phyloP scores from a whole-genome alignment of 53 echinoderm and acorn worm species.

The Hippasteria phrygiana region DNA sequence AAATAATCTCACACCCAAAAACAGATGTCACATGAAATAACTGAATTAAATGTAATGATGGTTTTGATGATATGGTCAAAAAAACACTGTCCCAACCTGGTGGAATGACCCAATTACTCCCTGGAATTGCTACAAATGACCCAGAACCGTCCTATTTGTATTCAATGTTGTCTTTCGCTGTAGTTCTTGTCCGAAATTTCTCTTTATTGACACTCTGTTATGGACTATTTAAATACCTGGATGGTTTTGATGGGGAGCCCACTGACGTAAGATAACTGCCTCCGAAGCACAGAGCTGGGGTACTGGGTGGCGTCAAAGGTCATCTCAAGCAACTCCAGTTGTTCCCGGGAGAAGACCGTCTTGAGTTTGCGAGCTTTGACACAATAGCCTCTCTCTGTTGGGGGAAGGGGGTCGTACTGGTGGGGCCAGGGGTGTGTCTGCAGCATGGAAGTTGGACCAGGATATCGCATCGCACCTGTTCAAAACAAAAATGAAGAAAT shows the following conservation, averaged over 20 bases:
- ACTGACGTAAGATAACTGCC: constrained; percentile 59
- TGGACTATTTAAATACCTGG: constrained; percentile 43
- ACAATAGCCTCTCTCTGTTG: not conserved
- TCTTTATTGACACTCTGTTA: too few relatives aligned
- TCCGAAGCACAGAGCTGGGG: constrained; percentile 62
- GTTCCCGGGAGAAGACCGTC: constrained; percentile 39
- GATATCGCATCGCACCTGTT: not conserved
- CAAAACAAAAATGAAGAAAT: not conserved
- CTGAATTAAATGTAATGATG: too few relatives aligned
- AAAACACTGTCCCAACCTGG: too few relatives aligned
- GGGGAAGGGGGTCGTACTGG: not conserved
- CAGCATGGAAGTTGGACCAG: not conserved
- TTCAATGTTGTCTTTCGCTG: too few relatives aligned
- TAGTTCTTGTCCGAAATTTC: too few relatives aligned
- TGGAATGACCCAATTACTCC: too few relatives aligned
- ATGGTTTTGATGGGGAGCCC: constrained; percentile 20
- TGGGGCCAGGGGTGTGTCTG: too few relatives aligned
- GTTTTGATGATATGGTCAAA: too few relatives aligned
- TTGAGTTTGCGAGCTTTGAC: not conserved
- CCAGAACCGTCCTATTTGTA: too few relatives aligned
- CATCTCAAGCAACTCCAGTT: constrained; percentile 66
- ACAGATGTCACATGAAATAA: too few relatives aligned
- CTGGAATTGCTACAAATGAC: too few relatives aligned
- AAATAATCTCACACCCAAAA: too few relatives aligned
- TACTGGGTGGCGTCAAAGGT: constrained; percentile 63